Conservation (phyloP, 1,140 invertebrate species). For the Drosophila parvula region DNA sequence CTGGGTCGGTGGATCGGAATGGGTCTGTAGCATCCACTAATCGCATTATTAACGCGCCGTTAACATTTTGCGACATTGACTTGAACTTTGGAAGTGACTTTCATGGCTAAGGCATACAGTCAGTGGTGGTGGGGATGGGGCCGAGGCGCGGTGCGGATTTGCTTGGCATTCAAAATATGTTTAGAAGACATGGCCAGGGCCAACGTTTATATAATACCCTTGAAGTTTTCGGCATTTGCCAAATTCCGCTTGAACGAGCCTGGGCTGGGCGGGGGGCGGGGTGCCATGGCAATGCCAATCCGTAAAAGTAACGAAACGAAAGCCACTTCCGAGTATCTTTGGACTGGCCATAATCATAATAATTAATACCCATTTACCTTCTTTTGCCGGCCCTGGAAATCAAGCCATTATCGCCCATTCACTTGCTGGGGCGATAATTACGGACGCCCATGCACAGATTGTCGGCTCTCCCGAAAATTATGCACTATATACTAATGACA, state of each 20-base stretch:
- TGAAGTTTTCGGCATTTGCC: constrained; percentile 71
- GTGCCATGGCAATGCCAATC: constrained; percentile 30
- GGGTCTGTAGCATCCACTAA: constrained; percentile 62
- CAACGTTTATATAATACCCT: constrained; percentile 68
- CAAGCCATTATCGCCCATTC: constrained; percentile 66
- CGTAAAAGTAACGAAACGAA: constrained; percentile 9
- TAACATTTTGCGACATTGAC: constrained; percentile 78
- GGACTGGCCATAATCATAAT: constrained; percentile 59
- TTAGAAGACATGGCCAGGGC: constrained; percentile 60
- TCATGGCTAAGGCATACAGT: constrained; percentile 24
- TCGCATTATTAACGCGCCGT: constrained; percentile 78
- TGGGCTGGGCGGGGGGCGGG: constrained; percentile 5
- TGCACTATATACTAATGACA: constrained; percentile 56
- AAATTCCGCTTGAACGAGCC: constrained; percentile 60
- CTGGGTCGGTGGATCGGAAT: constrained; percentile 32
- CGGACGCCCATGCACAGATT: constrained; percentile 55
- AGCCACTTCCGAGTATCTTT: constrained; percentile 33
- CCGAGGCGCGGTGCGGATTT: constrained; percentile 26
- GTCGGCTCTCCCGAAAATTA: constrained; percentile 43
- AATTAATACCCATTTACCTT: constrained; percentile 65
- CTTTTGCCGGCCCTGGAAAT: constrained; percentile 54
- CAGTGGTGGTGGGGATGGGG: neutral
- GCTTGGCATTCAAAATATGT: constrained; percentile 64
- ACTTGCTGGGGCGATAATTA: constrained; percentile 66
- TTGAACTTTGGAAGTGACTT: constrained; percentile 71